These are phyloP conservation scores for Phocoena sinus DNA, from an alignment of 2,113 vertebrate species.

Conservation along the genomic window DNA sequence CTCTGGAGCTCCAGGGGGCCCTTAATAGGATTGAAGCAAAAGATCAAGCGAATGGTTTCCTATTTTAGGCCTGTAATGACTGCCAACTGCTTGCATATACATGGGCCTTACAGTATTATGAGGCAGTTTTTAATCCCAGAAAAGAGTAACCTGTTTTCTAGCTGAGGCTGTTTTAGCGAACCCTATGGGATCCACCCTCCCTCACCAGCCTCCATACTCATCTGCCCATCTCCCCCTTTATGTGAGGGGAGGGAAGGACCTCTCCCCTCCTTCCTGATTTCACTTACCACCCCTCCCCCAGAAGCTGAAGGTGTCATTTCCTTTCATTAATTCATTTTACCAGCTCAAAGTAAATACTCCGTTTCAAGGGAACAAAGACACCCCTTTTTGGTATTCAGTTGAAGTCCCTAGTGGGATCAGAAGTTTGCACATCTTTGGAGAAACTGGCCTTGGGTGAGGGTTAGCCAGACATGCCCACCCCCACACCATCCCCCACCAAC, in stretches of 20 bases:
- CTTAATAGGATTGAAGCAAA: slow-evolving; percentile 89
- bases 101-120: slow-evolving; percentile 80
- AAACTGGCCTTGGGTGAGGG: slow-evolving; percentile 79
- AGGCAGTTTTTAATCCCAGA: slow-evolving; percentile 78
- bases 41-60: slow-evolving; percentile 87
- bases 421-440: slow-evolving; percentile 86
- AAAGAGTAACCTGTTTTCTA: slow-evolving; percentile 71
- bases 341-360: slow-evolving; percentile 94
- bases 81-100: slow-evolving; percentile 84
- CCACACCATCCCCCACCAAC: no score
- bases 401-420: slow-evolving; percentile 87
- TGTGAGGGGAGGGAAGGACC: neutral
- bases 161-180: slow-evolving; percentile 55
- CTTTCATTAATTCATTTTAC: slow-evolving; percentile 85
- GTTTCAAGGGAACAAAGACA: slow-evolving; percentile 93
- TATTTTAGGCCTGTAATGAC: slow-evolving; percentile 84
- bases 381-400: slow-evolving; percentile 81
- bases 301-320: slow-evolving; percentile 73
- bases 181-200: slow-evolving; percentile 23
- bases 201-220: neutral
- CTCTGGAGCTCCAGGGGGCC: slow-evolving; percentile 85
- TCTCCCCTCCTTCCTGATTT: neutral
- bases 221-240: neutral
- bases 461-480: neutral
- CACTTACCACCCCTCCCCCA: neutral